Base-by-base conservation (phyloP, 2,113 vertebrate genomes). In the Noctilio leporinus region DNA sequence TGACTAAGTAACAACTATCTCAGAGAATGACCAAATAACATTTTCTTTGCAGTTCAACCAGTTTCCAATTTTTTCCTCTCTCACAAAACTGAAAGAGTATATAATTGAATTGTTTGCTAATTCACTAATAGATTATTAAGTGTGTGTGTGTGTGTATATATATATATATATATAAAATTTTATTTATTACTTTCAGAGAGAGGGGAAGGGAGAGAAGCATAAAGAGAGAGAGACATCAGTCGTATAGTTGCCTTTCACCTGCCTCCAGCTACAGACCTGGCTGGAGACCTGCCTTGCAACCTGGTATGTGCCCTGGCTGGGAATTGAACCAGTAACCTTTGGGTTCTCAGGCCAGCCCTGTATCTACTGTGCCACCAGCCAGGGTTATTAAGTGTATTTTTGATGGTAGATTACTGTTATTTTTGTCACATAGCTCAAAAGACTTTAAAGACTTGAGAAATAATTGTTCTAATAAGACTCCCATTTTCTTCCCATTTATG, bases 91-190 rank as follows among this genome's bases (percentile, higher is more conserved):
- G 40, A 91, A 73, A 65, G 30, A 91, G 72, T 15, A 84, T 19
- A 53, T 95, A 49, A 76, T 49, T 83, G 55, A 91, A 10, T 86
- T 97, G 33, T 92, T 86, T 95, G 12, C 40, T 95, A 86, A 82
- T 65, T 81, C 80, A 77, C 33, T 86, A 81, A 49, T 59, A 35
- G 24, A 73, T 75, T 43, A 72, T 73, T 75, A 85, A 92, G 49
- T 94, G 49, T 86, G n/a, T n/a, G n/a, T n/a, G n/a, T n/a, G n/a
- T n/a, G n/a, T n/a, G n/a, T n/a, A n/a, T n/a, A n/a, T n/a, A n/a
- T n/a, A n/a, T n/a, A n/a, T n/a, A n/a, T n/a, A n/a, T n/a, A n/a
- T n/a, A n/a, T n/a, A n/a, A n/a, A n/a, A n/a, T n/a, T n/a, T n/a
- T n/a, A n/a, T n/a, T n/a, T n/a, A n/a, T n/a, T n/a, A n/a, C n/a